These are phyloP conservation scores for Pristis pectinata DNA, from an alignment of 2,797 vertebrate genomes.

Conservation along the genomic window DNA sequence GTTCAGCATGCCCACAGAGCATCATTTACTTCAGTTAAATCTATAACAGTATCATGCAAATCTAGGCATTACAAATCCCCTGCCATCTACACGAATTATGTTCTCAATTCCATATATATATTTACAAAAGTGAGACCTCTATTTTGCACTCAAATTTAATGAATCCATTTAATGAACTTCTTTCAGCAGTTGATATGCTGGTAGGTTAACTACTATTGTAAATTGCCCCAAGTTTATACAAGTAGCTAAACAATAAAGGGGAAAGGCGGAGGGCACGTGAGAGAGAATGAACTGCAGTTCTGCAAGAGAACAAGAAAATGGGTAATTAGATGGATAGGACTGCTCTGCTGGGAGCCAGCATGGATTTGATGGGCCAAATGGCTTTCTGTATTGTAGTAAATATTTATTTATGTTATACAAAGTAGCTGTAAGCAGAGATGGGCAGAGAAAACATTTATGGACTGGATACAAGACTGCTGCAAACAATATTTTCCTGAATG, in stretches of 20 bases:
- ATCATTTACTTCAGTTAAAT: conserved; percentile 20
- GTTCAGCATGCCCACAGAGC: background rate
- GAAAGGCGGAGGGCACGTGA: no score
- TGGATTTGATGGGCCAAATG: no score
- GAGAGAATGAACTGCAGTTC: no score
- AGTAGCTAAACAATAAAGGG: no score
- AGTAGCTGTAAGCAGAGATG: background rate
- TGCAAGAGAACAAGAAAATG: no score
- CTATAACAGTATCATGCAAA: background rate
- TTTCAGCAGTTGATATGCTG: background rate
- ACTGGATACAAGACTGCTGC: background rate
- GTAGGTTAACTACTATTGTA: no score
- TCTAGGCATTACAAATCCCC: conserved; percentile 3
- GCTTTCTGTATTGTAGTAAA: no score
- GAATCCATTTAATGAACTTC: background rate
- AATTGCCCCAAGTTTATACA: no score
- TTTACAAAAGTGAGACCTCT: background rate
- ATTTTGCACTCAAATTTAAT: background rate
- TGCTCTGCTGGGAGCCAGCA: no score
- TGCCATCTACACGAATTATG: background rate
- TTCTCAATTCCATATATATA: conserved; percentile 14
- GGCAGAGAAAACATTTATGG: background rate
- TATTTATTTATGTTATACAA: no score
- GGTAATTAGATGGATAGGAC: no score
- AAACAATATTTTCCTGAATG: background rate